A percentile compares a stretch with the other conserved stretches of the same genome.
Evolutionary conservation across 2,797 vertebrate genomes (phyloP).

Genomic region (Eleutherodactylus coqui): DNA sequence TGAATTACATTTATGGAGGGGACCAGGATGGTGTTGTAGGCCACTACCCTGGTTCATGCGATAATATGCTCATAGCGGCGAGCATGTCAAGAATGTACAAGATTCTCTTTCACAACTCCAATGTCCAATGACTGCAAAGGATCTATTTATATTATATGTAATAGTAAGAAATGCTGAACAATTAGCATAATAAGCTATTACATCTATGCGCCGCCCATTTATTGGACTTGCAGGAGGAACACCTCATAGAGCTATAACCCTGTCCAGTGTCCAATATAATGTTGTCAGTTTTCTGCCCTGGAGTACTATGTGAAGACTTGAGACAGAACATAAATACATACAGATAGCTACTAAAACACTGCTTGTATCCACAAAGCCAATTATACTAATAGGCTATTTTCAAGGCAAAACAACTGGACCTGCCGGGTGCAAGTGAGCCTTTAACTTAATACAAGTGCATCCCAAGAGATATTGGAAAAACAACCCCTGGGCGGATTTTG

Average conservation of each 20-base stretch:
- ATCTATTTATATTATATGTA: too few relatives aligned
- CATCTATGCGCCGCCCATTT: too few relatives aligned
- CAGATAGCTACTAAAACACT: constrained; percentile 14
- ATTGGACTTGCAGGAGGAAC: background rate
- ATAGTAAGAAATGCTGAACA: too few relatives aligned
- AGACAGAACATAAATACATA: constrained; percentile 16
- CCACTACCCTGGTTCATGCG: too few relatives aligned
- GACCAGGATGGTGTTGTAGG: too few relatives aligned
- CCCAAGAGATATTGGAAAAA: background rate
- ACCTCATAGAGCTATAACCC: background rate
- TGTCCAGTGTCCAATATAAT: background rate
- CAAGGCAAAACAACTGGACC: constrained; percentile 17
- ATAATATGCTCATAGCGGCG: too few relatives aligned
- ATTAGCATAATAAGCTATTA: too few relatives aligned
- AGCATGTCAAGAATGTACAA: too few relatives aligned
- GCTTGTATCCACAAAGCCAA: background rate
- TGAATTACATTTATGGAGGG: too few relatives aligned
- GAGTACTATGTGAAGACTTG: background rate
- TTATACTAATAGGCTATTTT: constrained; percentile 39
- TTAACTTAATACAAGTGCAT: constrained; percentile 32
- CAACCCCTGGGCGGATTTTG: background rate
- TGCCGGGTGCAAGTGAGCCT: background rate
- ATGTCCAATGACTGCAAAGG: too few relatives aligned
- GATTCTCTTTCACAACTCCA: too few relatives aligned
- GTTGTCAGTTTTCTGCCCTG: background rate